Evolutionary conservation across 2,797 vertebrate genomes (phyloP), one percentile per base, ranked within the genome.

Genomic region (Lepidocolaptes lacrymiger): DNA sequence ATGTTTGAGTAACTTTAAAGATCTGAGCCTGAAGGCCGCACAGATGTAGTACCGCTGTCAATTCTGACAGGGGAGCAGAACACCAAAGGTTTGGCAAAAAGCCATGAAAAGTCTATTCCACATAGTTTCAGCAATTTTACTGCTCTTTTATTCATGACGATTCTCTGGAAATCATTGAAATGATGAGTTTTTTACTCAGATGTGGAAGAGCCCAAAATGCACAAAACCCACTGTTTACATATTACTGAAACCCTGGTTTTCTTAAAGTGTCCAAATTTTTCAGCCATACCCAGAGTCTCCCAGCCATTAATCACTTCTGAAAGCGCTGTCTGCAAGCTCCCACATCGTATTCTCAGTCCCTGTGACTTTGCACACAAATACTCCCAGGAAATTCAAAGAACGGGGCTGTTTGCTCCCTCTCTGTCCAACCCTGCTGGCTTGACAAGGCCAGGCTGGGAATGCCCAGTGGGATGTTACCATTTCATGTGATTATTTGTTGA

Each of bases 161-260:
- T 77, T 77, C 61, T 92, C 49, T 51, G 61, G 83, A 68, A 96
- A 92, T 84, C 67, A 22, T 4, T 78, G 88, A 82, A 94, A 92
- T 69, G 36, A 41, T 24, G 69, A 81, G 59, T 85, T 85, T 88
- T 64, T 32, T 30, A 34, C 43, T 90, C 32, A 88, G 22, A 89
- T 61, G 24, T 21, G 30, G 7, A 54, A 32, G 30, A 32, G 19
- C 18, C 12, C 62, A 20, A 28, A 84, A 66, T 14, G 26, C 52
- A 59, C 26, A 83, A 73, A 84, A 16, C 34, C 7, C 3, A 11
- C 36, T 46, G 46, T 68, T 92, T 75, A 48, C 27, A 4, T 6
- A 63, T 67, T 85, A 61, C 11, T n/a, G 52, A 88, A 94, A 96
- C 21, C 14, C 12, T 1, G 2, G 34, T 41, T 61, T 84, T 76